Percentiles rank a stretch among this genome's conserved stretches.
phyloP scores from a whole-genome alignment of 2,888 invertebrate species.

The Rotaria sp. region DNA sequence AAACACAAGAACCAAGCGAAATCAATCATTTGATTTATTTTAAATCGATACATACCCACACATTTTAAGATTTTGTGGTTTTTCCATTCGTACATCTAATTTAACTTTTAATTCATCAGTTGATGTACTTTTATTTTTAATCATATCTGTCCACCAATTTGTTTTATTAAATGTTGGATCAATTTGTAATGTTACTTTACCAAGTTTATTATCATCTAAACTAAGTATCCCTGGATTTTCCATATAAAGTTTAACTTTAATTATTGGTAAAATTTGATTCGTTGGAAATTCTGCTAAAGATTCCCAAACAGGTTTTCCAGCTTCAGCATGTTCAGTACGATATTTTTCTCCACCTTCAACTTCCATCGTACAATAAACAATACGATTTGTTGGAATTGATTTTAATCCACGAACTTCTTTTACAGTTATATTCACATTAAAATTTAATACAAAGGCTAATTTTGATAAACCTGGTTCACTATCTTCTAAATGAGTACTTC shows the following conservation, averaged over 20 bases:
- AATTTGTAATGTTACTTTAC: slow-evolving; percentile 64
- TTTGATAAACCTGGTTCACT: slow-evolving; percentile 90
- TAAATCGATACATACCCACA: slow-evolving; percentile 67
- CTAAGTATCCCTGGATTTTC: slow-evolving; percentile 94
- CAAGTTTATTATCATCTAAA: slow-evolving; percentile 86
- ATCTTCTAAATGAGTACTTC: slow-evolving; percentile 63
- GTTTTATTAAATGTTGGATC: slow-evolving; percentile 61
- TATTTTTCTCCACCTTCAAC: slow-evolving; percentile 96
- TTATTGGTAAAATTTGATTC: slow-evolving; percentile 86
- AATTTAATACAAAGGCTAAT: slow-evolving; percentile 80
- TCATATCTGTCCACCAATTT: slow-evolving; percentile 93
- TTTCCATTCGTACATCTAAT: slow-evolving; percentile 94
- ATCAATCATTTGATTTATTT: background rate
- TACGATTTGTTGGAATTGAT: slow-evolving; percentile 87
- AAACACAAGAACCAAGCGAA: background rate
- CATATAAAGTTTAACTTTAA: slow-evolving; percentile 93
- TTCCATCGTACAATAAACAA: slow-evolving; percentile 99
- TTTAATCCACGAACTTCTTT: slow-evolving; percentile 98
- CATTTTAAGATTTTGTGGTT: slow-evolving; percentile 97
- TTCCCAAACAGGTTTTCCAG: slow-evolving; percentile 98
- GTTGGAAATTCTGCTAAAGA: slow-evolving; percentile 99
- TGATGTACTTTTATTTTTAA: slow-evolving; percentile 46
- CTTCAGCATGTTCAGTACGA: slow-evolving; percentile 98
- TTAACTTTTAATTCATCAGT: slow-evolving; percentile 91
- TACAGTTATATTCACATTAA: slow-evolving; percentile 74